A percentile compares a stretch with the other conserved stretches of the same genome.
Evolutionary conservation across 2,797 vertebrate species (phyloP).

Genomic region (Mergus octosetaceus): DNA sequence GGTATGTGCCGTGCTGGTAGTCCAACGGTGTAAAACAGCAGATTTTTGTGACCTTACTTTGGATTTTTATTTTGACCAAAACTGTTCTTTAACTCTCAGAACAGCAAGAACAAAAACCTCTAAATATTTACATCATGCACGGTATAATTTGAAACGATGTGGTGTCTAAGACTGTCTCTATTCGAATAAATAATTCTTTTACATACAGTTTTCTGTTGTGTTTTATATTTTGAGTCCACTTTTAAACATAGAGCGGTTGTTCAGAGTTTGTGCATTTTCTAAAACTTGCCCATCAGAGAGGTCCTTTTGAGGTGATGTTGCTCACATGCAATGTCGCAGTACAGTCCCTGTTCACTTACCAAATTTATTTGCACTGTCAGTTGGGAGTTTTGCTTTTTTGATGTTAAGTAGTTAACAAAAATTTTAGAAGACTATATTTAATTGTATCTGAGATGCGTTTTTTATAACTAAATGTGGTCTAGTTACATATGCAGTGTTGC

Average conservation of each 20-base stretch:
- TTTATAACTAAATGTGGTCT: neutral
- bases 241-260: rapidly evolving
- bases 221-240: neutral
- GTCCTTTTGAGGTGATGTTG: neutral
- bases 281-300: rapidly evolving
- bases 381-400: neutral
- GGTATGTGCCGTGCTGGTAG: rapidly evolving
- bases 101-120: neutral
- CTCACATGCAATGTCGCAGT: neutral
- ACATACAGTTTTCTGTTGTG: neutral
- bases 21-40: neutral
- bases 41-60: neutral
- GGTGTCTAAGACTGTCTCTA: neutral
- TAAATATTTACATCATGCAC: rapidly evolving
- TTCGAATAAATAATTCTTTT: slow-evolving; percentile 16
- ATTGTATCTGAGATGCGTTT: neutral
- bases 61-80: neutral
- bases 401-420: neutral
- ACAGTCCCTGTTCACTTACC: neutral
- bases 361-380: neutral
- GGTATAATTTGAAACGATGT: neutral
- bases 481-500: rapidly evolving
- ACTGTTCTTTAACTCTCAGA: neutral
- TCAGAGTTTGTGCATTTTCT: neutral
- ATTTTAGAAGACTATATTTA: neutral